Percentiles rank a stretch among this genome's conserved stretches.
phyloP scores from a whole-genome alignment of 2,797 vertebrate species.

The Gorsachius magnificus region DNA sequence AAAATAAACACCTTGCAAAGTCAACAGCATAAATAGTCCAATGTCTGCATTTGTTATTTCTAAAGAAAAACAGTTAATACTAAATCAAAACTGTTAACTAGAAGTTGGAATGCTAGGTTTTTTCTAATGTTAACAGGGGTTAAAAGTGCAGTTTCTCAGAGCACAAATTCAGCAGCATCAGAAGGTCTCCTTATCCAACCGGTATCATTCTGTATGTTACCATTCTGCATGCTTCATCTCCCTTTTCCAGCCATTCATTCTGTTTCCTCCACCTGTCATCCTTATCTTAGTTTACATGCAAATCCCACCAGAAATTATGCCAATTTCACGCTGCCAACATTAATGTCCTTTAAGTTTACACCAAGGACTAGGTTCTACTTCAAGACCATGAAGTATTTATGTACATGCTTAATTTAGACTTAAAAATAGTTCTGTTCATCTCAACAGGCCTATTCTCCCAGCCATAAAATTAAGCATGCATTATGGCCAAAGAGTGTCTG shows the following conservation, averaged over 20 bases:
- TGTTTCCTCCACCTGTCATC: background rate
- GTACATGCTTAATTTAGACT: background rate
- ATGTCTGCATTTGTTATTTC: background rate
- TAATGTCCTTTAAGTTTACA: background rate
- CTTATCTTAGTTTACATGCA: background rate
- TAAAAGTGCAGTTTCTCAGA: background rate
- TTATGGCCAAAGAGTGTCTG: fast-evolving
- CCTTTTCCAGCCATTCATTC: background rate
- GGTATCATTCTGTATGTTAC: fast-evolving
- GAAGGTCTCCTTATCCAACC: background rate
- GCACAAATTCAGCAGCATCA: background rate
- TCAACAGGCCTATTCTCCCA: background rate
- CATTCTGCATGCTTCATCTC: background rate
- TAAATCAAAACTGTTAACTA: background rate
- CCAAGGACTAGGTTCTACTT: background rate
- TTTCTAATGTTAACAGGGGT: background rate
- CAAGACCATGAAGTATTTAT: background rate
- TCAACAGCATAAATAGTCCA: background rate
- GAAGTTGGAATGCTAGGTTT: background rate
- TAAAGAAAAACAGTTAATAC: background rate
- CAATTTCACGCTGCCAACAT: background rate
- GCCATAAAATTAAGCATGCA: background rate
- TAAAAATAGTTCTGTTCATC: background rate
- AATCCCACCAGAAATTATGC: background rate
- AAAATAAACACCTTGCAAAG: slow-evolving; percentile 20